Conservation (phyloP, 2,113 vertebrate genomes). For the Martes martes region DNA sequence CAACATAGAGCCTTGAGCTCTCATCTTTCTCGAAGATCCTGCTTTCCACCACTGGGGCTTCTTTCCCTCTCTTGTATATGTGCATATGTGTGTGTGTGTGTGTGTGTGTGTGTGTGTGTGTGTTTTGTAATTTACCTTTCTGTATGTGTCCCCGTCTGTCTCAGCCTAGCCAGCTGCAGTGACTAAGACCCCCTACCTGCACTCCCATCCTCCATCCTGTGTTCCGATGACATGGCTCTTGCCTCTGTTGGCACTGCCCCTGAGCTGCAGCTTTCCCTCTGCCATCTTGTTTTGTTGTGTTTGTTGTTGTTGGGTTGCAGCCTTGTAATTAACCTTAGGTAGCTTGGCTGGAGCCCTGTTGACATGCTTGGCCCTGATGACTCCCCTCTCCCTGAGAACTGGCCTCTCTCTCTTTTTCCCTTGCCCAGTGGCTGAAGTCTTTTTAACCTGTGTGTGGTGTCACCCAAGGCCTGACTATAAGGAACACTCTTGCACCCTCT, state of each 20-base stretch:
- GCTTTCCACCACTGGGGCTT: background rate
- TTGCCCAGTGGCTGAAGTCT: background rate
- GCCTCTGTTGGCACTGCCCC: rapidly evolving
- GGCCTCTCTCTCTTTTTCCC: background rate
- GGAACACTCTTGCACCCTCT: background rate
- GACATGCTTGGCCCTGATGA: background rate
- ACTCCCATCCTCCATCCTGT: background rate
- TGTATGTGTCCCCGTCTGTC: background rate
- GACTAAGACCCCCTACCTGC: background rate
- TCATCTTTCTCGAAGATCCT: background rate
- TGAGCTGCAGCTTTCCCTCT: background rate
- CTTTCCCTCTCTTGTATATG: background rate
- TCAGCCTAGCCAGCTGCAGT: background rate
- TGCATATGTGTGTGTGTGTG: background rate
- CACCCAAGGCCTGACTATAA: background rate
- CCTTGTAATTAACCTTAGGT: background rate
- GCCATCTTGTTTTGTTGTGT: background rate
- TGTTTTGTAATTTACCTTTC: background rate
- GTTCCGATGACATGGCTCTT: background rate
- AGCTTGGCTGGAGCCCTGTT: background rate
- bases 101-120: background rate
- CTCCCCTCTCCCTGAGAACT: background rate
- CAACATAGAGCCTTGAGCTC: background rate
- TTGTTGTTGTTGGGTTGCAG: background rate
- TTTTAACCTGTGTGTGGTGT: background rate